These are phyloP conservation scores for Gnathochromis pfefferi DNA, from an alignment of 2,113 vertebrate genomes.

Conservation along the genomic window DNA sequence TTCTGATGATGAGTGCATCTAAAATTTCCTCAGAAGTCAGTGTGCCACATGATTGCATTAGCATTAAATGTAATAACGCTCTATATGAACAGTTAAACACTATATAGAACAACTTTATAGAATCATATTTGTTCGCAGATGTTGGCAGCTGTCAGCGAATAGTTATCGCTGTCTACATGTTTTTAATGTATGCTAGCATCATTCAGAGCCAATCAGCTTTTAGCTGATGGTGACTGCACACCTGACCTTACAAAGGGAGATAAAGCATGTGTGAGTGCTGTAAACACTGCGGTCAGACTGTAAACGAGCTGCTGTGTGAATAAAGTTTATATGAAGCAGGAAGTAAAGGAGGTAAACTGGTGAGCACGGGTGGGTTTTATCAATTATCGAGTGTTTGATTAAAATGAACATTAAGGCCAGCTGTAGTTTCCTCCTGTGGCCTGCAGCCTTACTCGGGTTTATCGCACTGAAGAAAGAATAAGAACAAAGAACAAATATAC, in stretches of 20 bases:
- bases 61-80: rapidly evolving
- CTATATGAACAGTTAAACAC: rapidly evolving
- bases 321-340: neutral
- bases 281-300: neutral
- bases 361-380: rapidly evolving
- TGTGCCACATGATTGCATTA: rapidly evolving
- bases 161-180: neutral
- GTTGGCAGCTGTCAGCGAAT: rapidly evolving
- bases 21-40: neutral
- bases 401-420: neutral
- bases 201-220: neutral
- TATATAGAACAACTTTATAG: neutral
- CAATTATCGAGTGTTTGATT: neutral
- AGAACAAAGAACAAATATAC: neutral
- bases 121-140: neutral
- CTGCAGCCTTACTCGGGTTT: neutral
- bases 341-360: neutral
- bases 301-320: neutral
- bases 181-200: neutral
- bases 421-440: neutral
- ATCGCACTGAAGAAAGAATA: neutral
- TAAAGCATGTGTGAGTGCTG: neutral
- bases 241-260: neutral
- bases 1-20: neutral
- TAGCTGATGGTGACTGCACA: neutral